Evolutionary conservation across 2,113 vertebrate species (phyloP), one percentile per base, ranked within the genome.

Genomic region (Sinosuthora webbiana): DNA sequence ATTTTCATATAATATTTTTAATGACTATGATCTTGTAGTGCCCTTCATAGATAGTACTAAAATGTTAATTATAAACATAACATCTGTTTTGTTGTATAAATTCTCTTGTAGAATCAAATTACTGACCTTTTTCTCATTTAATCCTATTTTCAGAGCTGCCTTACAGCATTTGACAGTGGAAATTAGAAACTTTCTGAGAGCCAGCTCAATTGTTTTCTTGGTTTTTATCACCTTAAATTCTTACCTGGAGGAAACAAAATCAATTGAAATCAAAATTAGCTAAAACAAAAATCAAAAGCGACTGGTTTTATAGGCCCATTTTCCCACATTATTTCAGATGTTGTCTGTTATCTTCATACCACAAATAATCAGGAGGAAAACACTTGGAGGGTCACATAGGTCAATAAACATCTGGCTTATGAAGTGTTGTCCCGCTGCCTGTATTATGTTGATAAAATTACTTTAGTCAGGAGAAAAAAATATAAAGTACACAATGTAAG

Each of bases 351-450:
- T 92, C 83, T 90, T 96, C 95, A 90, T 96, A 95, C 69, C 83
- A 57, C 90, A 93, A 96, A 95, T 96, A 97, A 95, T 89, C 90
- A 93, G 65, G 56, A 84, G 53, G 73, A 92, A 96, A 97, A 93
- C 95, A 96, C 94, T 96, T 95, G 92, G 60, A 87, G 69, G 83
- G 94, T 96, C 94, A 90, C 88, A 45, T 5, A 96, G 96, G 96
- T 97, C 95, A 97, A 90, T 92, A 95, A 96, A 96, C 96, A 96
- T 96, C 95, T 97, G 96, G 94, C 57, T 96, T 96, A 96, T 96
- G 95, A 96, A 95, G 94, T 96, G 88, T 92, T 94, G 83, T 86
- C 62, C 76, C 11, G 1, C 80, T 92, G 94, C 83, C 95, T 97
- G 95, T 90, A 93, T 90, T 93, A 87, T 96, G 86, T 97, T 95